A percentile compares a stretch with the other conserved stretches of the same genome.
Evolutionary conservation across 1,140 invertebrate species (phyloP).

Genomic region (Galleria mellonella): DNA sequence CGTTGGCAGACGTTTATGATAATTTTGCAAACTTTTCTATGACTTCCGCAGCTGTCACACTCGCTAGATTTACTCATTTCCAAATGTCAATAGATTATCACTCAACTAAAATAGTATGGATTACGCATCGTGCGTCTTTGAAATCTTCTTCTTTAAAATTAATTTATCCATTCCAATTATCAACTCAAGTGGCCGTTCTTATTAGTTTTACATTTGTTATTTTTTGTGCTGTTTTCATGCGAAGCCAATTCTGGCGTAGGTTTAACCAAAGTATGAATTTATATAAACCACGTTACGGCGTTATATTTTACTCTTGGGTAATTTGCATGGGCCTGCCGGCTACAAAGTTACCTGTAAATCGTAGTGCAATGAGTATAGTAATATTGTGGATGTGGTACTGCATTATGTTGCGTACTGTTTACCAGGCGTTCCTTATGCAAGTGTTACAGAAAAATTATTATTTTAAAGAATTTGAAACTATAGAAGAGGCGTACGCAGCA

Average conservation of each 20-base stretch:
- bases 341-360: slow-evolving; percentile 30
- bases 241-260: slow-evolving; percentile 1
- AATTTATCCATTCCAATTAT: slow-evolving; percentile 33
- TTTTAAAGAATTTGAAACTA: slow-evolving; percentile 23
- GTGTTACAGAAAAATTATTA: slow-evolving; percentile 41
- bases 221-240: slow-evolving; percentile 22
- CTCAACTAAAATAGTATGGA: slow-evolving; percentile 29
- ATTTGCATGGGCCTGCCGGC: slow-evolving; percentile 46
- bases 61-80: slow-evolving; percentile 33
- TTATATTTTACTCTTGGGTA: slow-evolving; percentile 47
- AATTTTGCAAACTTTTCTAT: slow-evolving; percentile 55
- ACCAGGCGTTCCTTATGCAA: slow-evolving; percentile 49
- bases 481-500: slow-evolving; percentile 38
- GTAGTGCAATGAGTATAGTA: slow-evolving; percentile 20
- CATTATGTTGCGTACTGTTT: slow-evolving; percentile 50
- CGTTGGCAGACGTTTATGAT: slow-evolving; percentile 41
- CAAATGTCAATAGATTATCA: slow-evolving; percentile 43
- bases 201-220: slow-evolving; percentile 29
- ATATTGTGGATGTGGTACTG: slow-evolving; percentile 51
- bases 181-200: slow-evolving; percentile 24
- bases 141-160: slow-evolving; percentile 40
- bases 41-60: slow-evolving; percentile 43
- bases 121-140: slow-evolving; percentile 34
- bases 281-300: slow-evolving; percentile 9
- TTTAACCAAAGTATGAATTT: slow-evolving; percentile 4